Conservation (phyloP, 2,888 invertebrate genomes). For the Papilio gigon region DNA sequence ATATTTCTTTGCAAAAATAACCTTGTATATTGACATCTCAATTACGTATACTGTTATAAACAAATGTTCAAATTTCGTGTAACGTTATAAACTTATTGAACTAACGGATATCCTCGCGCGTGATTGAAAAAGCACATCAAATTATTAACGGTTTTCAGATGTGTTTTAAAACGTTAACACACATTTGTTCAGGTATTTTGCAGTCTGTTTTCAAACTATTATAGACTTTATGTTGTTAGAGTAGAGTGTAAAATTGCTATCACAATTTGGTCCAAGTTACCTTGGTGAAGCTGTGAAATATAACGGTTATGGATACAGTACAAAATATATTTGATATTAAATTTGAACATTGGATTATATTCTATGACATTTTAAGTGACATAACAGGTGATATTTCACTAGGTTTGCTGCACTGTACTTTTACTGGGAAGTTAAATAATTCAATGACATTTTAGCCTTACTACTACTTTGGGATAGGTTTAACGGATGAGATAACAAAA, state of each 20-base stretch:
- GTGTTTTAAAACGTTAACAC: constrained; percentile 39
- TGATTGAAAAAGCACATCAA: constrained; percentile 34
- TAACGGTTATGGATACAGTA: constrained; percentile 2
- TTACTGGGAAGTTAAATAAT: no score
- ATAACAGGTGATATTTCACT: no score
- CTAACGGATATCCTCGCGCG: constrained; percentile 24
- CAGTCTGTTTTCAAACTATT: neutral
- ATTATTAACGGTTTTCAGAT: constrained; percentile 41
- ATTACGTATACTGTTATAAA: neutral
- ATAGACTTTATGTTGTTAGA: neutral
- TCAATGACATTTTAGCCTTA: no score
- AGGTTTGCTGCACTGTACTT: no score
- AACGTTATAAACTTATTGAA: constrained; percentile 5
- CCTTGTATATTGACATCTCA: neutral
- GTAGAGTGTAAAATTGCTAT: neutral
- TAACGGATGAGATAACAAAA: no score
- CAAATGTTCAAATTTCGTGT: neutral
- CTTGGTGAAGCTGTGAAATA: neutral
- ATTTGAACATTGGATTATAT: neutral
- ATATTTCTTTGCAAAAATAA: constrained; percentile 1
- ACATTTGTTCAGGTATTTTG: constrained; percentile 12
- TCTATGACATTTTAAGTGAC: no score
- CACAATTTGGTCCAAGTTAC: neutral
- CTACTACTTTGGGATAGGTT: no score
- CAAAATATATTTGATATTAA: neutral